Evolutionary conservation across 2,113 vertebrate genomes (phyloP), one percentile per base, ranked within the genome.

Genomic region (Anarrhichthys ocellatus): DNA sequence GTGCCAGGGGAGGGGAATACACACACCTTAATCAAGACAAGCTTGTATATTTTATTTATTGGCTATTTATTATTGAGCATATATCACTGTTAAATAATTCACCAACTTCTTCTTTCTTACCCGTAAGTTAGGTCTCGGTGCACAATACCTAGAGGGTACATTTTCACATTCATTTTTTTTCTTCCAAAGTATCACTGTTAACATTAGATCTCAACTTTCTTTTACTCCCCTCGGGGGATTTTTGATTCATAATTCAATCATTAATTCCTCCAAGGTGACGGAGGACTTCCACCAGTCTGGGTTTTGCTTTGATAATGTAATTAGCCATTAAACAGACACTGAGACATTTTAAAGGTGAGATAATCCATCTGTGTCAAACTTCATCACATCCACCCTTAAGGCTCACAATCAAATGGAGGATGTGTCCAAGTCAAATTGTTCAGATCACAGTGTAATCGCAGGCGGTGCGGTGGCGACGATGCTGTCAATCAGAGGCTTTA

Each of bases 1-100:
- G 90, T 52, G 40, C 89, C 90, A 74, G 83, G 85, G 90, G 90
- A 89, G 84, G 73, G 83, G 88, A 90, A 93, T 92, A 76, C 88
- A 89, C 90, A 93, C 92, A 92, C 92, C 91, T 92, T 94, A 93
- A 92, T 93, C 91, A 94, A 90, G 93, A 93, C 88, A 94, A 92
- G 91, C 87, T 92, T 89, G 82, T 87, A 92, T 93, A 84, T 93
- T 94, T 94, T 92, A 94, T 94, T 94, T 88, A 94, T 87, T 73
- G 63, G 80, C 73, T 82, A 92, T 94, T 94, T 92, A 93, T 94
- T 94, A 94, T 94, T 93, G 91, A 94, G 91, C 78, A 86, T 90
- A 91, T 93, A 91, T 90, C 83, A 80, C 76, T 76, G 63, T 82
- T 94, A 68, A 93, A 95, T 93, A 86, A 92, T 94, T 92, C 80